phyloP scores from a whole-genome alignment of 2,888 invertebrate genomes.

The Eledona agricola region DNA sequence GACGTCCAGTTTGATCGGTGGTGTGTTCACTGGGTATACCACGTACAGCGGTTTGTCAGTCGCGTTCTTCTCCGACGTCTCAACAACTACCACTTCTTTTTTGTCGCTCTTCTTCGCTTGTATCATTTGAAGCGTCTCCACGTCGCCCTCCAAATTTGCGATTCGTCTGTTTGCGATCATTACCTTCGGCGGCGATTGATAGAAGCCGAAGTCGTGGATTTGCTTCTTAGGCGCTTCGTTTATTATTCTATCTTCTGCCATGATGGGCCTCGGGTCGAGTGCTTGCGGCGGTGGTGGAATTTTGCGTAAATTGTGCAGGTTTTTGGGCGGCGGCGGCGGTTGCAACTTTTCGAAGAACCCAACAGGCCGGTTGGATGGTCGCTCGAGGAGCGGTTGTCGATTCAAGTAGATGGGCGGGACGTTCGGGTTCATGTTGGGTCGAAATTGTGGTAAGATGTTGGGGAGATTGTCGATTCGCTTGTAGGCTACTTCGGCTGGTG shows the following conservation, averaged over 20 bases:
- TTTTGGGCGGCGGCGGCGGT: conserved; percentile 59
- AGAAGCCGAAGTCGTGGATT: conserved; percentile 52
- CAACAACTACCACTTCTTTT: conserved; percentile 46
- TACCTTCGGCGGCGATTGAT: conserved; percentile 61
- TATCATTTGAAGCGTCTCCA: conserved; percentile 76
- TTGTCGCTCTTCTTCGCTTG: conserved; percentile 65
- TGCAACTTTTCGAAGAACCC: conserved; percentile 61
- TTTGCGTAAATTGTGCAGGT: conserved; percentile 64
- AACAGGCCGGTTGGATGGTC: conserved; percentile 61
- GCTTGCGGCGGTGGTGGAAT: conserved; percentile 58
- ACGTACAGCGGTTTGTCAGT: conserved; percentile 62
- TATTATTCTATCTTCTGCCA: conserved; percentile 51
- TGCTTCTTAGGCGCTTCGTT: conserved; percentile 46
- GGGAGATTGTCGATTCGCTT: conserved; percentile 65
- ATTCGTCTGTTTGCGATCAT: conserved; percentile 62
- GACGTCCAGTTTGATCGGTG: conserved; percentile 64
- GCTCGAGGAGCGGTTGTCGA: conserved; percentile 59
- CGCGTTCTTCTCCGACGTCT: conserved; percentile 45
- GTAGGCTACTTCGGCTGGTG: conserved; percentile 56
- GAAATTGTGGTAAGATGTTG: conserved; percentile 76
- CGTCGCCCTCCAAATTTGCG: conserved; percentile 63
- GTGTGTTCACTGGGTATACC: conserved; percentile 69
- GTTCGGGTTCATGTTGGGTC: conserved; percentile 70
- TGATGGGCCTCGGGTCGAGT: conserved; percentile 7
- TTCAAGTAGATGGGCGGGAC: conserved; percentile 48